phyloP scores from a whole-genome alignment of 2,113 vertebrate genomes.

The Oryzias celebensis region DNA sequence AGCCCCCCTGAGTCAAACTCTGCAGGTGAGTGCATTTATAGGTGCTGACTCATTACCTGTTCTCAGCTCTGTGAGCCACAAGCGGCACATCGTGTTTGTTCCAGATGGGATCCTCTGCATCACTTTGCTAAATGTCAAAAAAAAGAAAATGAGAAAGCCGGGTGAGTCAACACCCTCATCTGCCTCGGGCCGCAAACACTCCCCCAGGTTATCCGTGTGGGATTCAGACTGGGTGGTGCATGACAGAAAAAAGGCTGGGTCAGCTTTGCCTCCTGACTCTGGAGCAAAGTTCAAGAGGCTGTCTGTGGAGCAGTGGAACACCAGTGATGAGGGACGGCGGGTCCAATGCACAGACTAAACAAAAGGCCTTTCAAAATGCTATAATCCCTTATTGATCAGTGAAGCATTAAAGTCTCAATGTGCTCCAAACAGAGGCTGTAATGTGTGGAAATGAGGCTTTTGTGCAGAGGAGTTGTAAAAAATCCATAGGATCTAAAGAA shows the following conservation, averaged over 20 bases:
- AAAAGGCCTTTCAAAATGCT: conserved; percentile 51
- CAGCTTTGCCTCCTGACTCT: conserved; percentile 22
- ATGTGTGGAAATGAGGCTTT: conserved; percentile 32
- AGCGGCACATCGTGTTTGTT: conserved; percentile 42
- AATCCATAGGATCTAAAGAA: conserved; percentile 21
- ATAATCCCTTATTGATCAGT: conserved; percentile 60
- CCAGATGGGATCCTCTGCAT: conserved; percentile 54
- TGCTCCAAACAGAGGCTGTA: conserved; percentile 15
- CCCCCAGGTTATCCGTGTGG: conserved; percentile 13
- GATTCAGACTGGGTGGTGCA: conserved; percentile 3
- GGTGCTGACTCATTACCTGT: conserved; percentile 61
- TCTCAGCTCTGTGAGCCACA: conserved; percentile 12
- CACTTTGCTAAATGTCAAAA: conserved; percentile 62
- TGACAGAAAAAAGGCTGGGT: conserved; percentile 9
- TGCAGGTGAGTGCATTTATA: conserved; percentile 57
- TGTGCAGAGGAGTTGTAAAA: conserved; percentile 19
- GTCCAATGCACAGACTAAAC: conserved; percentile 39
- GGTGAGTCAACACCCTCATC: conserved; percentile 49
- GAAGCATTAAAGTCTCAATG: conserved; percentile 54
- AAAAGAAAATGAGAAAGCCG: conserved; percentile 28
- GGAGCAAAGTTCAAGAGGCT: conserved; percentile 8
- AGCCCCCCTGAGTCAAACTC: conserved; percentile 24
- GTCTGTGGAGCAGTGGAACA: conserved; percentile 12
- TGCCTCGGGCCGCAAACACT: conserved; percentile 17
- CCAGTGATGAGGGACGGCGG: neutral